Evolutionary conservation across 2,888 invertebrate species (phyloP).

Genomic region (Zeuzera pyrina): DNA sequence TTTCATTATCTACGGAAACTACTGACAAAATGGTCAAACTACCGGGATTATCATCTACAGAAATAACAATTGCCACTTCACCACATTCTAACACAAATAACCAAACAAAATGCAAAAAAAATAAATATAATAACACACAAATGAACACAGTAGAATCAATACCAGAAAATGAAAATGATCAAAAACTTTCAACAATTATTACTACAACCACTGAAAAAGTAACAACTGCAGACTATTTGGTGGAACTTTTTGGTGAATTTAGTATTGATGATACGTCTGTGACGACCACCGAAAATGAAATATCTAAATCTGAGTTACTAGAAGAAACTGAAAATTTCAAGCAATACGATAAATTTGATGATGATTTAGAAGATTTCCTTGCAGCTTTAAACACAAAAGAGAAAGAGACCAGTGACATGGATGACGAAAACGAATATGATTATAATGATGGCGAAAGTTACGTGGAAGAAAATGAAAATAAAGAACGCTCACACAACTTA

Average conservation of each 20-base stretch:
- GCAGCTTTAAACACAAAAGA: conserved; percentile 32
- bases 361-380: conserved; percentile 48
- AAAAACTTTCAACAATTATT: conserved; percentile 16
- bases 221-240: conserved; percentile 35
- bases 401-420: conserved; percentile 14
- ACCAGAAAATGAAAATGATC: conserved; percentile 17
- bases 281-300: no score
- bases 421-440: conserved; percentile 27
- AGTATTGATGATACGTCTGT: conserved; percentile 29
- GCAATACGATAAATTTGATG: conserved; percentile 35
- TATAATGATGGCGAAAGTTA: no score
- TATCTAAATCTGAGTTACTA: conserved; percentile 23
- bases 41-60: conserved; percentile 26
- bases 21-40: conserved; percentile 24
- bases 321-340: conserved; percentile 34
- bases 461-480: no score
- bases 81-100: conserved; percentile 27
- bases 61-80: conserved; percentile 24
- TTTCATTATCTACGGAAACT: conserved; percentile 23
- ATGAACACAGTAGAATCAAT: conserved; percentile 8
- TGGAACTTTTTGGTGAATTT: conserved; percentile 43
- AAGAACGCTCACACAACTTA: no score
- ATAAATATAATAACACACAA: conserved; percentile 7
- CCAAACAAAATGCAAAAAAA: conserved; percentile 11
- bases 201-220: conserved; percentile 25